phyloP scores from a whole-genome alignment of 2,888 invertebrate genomes.

The Parnassius mnemosyne region DNA sequence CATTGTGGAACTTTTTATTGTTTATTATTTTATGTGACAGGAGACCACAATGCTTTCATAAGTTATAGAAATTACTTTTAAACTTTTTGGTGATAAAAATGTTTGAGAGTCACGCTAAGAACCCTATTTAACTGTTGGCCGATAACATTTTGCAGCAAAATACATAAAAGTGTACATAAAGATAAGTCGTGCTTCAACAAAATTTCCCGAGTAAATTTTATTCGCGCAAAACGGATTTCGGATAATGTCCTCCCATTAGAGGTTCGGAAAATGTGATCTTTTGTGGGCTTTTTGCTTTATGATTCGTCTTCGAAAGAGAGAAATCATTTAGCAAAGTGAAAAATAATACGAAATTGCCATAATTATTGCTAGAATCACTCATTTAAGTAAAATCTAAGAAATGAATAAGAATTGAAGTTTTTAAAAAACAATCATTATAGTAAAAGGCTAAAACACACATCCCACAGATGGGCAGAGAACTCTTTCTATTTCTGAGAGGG shows the following conservation, averaged over 20 bases:
- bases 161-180: constrained; percentile 71
- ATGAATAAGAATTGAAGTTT: too few relatives aligned
- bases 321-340: constrained; percentile 21
- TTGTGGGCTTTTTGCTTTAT: constrained; percentile 41
- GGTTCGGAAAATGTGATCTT: constrained; percentile 59
- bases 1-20: constrained; percentile 52
- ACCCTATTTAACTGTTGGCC: constrained; percentile 54
- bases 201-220: constrained; percentile 64
- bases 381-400: too few relatives aligned
- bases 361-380: constrained; percentile 3
- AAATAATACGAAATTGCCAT: constrained; percentile 19
- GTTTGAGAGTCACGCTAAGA: constrained; percentile 53
- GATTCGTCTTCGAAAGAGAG: constrained; percentile 11
- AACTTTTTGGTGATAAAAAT: constrained; percentile 53
- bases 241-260: constrained; percentile 68
- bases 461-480: too few relatives aligned
- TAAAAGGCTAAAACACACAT: too few relatives aligned
- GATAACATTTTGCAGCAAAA: constrained; percentile 64
- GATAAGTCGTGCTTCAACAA: constrained; percentile 59
- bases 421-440: too few relatives aligned
- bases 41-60: constrained; percentile 47
- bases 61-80: constrained; percentile 61
- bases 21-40: constrained; percentile 48
- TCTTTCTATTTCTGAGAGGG: too few relatives aligned
- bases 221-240: constrained; percentile 64